Conservation (phyloP, 2,888 invertebrate species). For the Melanophora roralis region DNA sequence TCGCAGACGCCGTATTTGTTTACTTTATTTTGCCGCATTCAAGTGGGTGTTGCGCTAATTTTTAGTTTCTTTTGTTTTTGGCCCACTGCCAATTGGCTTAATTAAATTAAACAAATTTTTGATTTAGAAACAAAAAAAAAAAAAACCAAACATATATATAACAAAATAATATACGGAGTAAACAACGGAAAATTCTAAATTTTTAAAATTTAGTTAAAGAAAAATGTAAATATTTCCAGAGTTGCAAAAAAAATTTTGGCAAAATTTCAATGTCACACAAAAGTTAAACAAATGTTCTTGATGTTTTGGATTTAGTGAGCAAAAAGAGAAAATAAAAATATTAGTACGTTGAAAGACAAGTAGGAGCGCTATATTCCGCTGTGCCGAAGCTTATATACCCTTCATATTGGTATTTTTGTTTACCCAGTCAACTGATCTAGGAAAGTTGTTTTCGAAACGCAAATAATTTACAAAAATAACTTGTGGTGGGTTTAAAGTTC, state of each 20-base stretch:
- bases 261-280: conserved; percentile 45
- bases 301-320: no score
- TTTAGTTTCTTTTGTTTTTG: conserved; percentile 10
- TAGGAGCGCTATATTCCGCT: no score
- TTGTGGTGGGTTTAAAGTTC: no score
- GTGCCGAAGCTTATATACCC: no score
- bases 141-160: not conserved
- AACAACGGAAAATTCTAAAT: not conserved
- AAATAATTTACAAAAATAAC: no score
- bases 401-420: no score
- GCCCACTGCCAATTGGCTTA: conserved; percentile 59
- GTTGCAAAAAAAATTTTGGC: conserved; percentile 48
- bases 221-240: conserved; percentile 54
- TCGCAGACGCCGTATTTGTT: no score
- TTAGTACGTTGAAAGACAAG: no score
- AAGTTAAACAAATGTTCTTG: conserved; percentile 29
- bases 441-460: no score
- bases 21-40: conserved; percentile 12
- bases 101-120: conserved; percentile 57
- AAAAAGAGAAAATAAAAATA: no score
- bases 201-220: conserved; percentile 20
- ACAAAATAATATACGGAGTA: not conserved
- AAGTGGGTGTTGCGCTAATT: conserved; percentile 31
- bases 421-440: no score
- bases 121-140: conserved; percentile 21